A percentile compares a stretch with the other conserved stretches of the same genome.
Conservation (phyloP, 2,113 vertebrate species). For the Tragulus kanchil region DNA sequence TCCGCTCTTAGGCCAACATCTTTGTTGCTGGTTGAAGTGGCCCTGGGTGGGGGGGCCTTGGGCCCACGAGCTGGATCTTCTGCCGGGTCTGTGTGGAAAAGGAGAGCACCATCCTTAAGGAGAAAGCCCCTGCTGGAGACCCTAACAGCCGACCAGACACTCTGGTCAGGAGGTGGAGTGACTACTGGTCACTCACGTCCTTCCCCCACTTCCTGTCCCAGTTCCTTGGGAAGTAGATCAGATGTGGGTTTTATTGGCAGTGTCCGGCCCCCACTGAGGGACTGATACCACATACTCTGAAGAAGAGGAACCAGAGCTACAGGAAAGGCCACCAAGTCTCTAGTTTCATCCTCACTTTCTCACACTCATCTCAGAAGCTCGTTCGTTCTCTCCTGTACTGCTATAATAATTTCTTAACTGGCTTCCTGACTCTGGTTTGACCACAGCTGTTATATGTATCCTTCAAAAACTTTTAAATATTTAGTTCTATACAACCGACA, state of each 20-base stretch:
- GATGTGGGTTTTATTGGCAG: not conserved
- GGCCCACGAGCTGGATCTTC: not conserved
- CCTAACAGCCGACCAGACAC: not conserved
- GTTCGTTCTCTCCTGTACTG: not conserved
- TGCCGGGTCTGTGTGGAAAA: not conserved
- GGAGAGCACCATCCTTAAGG: not conserved
- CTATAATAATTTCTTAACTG: not conserved
- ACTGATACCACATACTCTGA: not conserved
- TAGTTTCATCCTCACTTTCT: not conserved
- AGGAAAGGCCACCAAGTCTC: not conserved
- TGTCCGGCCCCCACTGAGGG: not conserved
- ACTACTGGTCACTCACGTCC: not conserved
- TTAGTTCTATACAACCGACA: not conserved
- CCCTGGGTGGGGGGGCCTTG: too few relatives aligned
- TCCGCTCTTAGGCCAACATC: not conserved
- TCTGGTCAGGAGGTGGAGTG: not conserved
- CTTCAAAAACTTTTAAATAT: not conserved
- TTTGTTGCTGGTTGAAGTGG: too few relatives aligned
- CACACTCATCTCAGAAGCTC: not conserved
- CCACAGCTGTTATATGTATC: not conserved
- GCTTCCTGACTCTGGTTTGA: not conserved
- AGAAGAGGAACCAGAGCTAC: not conserved
- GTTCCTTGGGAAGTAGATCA: not conserved
- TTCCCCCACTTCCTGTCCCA: not conserved
- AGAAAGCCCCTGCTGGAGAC: not conserved